A percentile compares a stretch with the other conserved stretches of the same genome.
These are phyloP conservation scores for Brachionus rotundiformis DNA, from an alignment of 1,140 invertebrate species.

Conservation along the genomic window DNA sequence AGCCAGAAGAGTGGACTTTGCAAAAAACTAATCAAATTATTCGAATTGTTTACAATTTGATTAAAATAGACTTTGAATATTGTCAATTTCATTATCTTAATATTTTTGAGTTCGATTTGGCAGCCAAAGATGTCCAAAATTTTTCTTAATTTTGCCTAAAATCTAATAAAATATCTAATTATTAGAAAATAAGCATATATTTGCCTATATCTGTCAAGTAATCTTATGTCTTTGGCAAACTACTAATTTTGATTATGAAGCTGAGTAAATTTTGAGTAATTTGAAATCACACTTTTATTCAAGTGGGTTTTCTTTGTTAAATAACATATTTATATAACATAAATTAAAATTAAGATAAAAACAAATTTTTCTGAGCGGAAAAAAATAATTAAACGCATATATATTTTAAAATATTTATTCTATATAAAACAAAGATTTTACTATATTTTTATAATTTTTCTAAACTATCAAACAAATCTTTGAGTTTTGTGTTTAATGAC, in stretches of 20 bases:
- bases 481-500: neutral
- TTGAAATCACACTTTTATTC: neutral
- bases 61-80: neutral
- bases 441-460: neutral
- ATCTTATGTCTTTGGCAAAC: too few species aligned
- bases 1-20: neutral
- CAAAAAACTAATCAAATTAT: neutral
- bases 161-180: neutral
- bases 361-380: too few species aligned
- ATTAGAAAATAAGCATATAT: neutral
- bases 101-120: neutral
- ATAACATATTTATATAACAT: too few species aligned
- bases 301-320: neutral
- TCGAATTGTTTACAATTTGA: neutral
- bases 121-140: neutral
- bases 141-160: neutral
- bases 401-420: neutral
- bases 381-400: too few species aligned
- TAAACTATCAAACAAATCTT: neutral
- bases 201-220: too few species aligned
- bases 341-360: too few species aligned
- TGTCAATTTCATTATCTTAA: neutral
- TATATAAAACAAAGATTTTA: neutral
- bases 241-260: too few species aligned
- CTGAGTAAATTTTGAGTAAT: too few species aligned